Evolutionary conservation across 92 coral and sea anemone species (phyloP), one percentile per base, ranked within the genome.

Genomic region (Umimayanthus chanpuru): DNA sequence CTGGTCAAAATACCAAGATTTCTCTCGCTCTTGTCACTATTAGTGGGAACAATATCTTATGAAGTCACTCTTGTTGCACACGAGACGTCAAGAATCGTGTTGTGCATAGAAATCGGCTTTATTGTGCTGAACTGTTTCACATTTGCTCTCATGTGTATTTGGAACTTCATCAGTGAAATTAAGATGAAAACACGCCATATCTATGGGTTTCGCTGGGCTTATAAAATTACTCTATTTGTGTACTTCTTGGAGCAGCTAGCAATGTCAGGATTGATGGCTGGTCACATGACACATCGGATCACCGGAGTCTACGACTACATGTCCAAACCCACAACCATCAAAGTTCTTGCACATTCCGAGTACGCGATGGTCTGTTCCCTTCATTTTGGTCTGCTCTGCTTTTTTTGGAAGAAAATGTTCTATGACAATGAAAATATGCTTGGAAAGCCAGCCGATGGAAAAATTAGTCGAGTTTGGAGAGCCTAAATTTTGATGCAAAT

Each of bases 21-120:
- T 39, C 15, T 39, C 6, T 76, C 23, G 80, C 38, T 76, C 14
- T 6, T 76, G 55, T 41, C 49, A 39, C 50, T 76, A 7, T 29
- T 76, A 29, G 80, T 32, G 15, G 80, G 80, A 23, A 43, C 47
- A 76, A 20, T 76, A n/a, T 39, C 80, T 36, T 76, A 76, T 23
- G 80, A 76, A 76, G 80, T 43, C 56, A 76, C 80, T 5, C 80
- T 76, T 5, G n/a, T 18, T 9, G 26, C 53, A 40, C 30, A 76
- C 80, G 80, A 76, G 30, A 56, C 55, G 1, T 76, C 80, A 16
- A 76, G 28, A 9, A 20, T 76, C 29, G 80, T 76, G 44, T 18
- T 76, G n/a, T 76, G 80, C 80, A 76, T 76, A 16, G 80, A 76
- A 43, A 76, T 76, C 38, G 80, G 80, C 7, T 76, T 76, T 76